Percentiles rank a stretch among this genome's conserved stretches.
Conservation (phyloP, 2,888 invertebrate species). For the Leptogaster cylindrica region DNA sequence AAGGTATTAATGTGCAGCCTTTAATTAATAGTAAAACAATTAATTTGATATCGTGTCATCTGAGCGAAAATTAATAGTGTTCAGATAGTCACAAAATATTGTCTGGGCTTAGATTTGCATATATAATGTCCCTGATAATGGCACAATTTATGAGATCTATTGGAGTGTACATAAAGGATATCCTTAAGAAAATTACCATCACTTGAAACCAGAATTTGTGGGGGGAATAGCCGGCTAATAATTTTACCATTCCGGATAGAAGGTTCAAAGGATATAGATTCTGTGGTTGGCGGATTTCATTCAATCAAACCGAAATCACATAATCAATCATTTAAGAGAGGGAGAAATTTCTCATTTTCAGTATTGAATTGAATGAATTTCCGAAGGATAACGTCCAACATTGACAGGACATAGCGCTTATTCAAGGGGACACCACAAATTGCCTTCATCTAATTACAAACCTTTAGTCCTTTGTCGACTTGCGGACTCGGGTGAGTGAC, state of each 20-base stretch:
- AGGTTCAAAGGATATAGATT: neutral
- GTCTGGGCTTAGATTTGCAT: slow-evolving; percentile 19
- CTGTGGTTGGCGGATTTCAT: neutral
- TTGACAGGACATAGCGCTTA: too few relatives aligned
- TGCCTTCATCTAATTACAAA: slow-evolving; percentile 31
- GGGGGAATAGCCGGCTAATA: neutral
- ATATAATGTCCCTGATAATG: slow-evolving; percentile 14
- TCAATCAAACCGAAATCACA: slow-evolving; percentile 1
- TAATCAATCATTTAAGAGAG: slow-evolving; percentile 34
- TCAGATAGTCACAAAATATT: slow-evolving; percentile 35
- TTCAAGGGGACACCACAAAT: too few relatives aligned
- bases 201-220: too few relatives aligned
- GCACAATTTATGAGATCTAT: slow-evolving; percentile 20
- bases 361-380: slow-evolving; percentile 27
- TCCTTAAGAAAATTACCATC: neutral
- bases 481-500: neutral
- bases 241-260: neutral
- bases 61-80: slow-evolving; percentile 27
- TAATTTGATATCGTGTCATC: slow-evolving; percentile 37
- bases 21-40: slow-evolving; percentile 34
- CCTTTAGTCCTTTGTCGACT: neutral
- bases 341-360: slow-evolving; percentile 33
- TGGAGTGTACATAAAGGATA: neutral
- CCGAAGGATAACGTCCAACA: neutral
- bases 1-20: slow-evolving; percentile 4